These are phyloP conservation scores for Oscheius sp. DNA, from an alignment of 2,888 invertebrate genomes.

Conservation along the genomic window DNA sequence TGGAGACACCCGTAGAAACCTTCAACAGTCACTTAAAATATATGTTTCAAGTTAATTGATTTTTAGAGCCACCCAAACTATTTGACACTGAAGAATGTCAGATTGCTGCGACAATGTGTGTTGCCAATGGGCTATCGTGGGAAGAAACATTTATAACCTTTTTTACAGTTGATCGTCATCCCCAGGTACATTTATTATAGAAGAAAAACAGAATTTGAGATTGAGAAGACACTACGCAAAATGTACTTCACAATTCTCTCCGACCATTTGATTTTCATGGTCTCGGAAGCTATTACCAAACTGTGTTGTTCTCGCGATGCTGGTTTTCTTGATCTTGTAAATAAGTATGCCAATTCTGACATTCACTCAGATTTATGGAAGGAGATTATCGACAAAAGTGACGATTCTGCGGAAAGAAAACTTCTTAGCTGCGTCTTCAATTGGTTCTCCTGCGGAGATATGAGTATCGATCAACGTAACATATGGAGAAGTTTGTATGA, in stretches of 20 bases:
- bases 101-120: neutral
- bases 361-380: neutral
- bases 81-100: conserved; percentile 4
- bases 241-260: neutral
- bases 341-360: neutral
- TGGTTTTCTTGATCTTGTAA: neutral
- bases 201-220: neutral
- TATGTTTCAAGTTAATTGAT: neutral
- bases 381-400: neutral
- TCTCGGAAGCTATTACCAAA: neutral
- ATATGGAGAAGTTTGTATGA: neutral
- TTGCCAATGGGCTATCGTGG: conserved; percentile 5
- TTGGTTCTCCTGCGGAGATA: conserved; percentile 5
- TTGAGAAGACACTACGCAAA: conserved; percentile 9
- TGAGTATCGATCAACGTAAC: neutral
- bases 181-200: neutral
- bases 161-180: neutral
- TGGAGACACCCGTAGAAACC: too few species aligned
- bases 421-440: conserved; percentile 4
- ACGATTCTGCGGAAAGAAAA: conserved; percentile 1
- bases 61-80: conserved; percentile 4
- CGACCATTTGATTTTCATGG: neutral
- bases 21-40: neutral
- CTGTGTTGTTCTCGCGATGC: conserved; percentile 10
- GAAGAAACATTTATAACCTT: neutral